Evolutionary conservation across 2,888 invertebrate genomes (phyloP).

Genomic region (Xanthia togata): DNA sequence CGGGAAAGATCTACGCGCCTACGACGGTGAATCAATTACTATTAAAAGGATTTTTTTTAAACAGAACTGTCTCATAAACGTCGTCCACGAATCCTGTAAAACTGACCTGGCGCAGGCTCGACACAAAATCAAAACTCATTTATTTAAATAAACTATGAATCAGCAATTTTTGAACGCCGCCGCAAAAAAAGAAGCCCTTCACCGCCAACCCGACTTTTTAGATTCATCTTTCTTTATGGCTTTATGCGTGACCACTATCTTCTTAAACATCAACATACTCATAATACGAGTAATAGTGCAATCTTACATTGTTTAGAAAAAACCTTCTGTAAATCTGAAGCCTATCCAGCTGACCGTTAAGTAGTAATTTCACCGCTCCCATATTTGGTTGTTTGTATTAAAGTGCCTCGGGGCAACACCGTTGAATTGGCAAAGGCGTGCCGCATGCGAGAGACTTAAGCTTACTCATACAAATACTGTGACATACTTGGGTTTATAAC

Average conservation of each 20-base stretch:
- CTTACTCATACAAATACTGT: not conserved
- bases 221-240: not conserved
- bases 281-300: not conserved
- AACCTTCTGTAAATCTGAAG: not conserved
- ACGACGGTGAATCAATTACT: too few relatives aligned
- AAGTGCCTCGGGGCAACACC: conserved; percentile 14
- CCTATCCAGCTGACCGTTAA: not conserved
- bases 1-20: too few relatives aligned
- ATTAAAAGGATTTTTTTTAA: too few relatives aligned
- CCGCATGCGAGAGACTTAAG: not conserved
- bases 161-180: too few relatives aligned
- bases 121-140: too few relatives aligned
- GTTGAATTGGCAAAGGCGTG: conserved; percentile 20
- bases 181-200: not conserved
- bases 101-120: too few relatives aligned
- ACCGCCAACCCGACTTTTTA: not conserved
- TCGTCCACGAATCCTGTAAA: too few relatives aligned
- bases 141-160: too few relatives aligned
- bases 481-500: too few relatives aligned
- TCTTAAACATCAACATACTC: too few relatives aligned
- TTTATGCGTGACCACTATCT: not conserved
- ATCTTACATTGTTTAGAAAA: too few relatives aligned
- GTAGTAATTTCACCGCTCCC: conserved; percentile 15
- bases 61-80: too few relatives aligned
- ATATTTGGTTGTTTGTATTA: conserved; percentile 27